Base-by-base conservation (phyloP, 2,113 vertebrate genomes). In the Eolophus roseicapilla region DNA sequence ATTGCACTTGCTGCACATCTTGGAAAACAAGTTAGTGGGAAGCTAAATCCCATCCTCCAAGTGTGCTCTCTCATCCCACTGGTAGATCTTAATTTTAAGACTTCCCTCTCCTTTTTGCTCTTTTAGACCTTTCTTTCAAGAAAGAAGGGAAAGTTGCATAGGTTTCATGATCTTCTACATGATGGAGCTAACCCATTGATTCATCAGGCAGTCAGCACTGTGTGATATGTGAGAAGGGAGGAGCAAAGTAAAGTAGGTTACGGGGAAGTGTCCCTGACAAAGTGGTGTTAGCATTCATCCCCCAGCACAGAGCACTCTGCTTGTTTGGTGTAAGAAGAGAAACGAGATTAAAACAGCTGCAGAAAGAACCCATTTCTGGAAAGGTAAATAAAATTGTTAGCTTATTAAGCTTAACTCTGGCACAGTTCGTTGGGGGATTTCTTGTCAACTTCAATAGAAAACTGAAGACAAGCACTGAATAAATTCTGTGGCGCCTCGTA, bases 361-460 rank as follows among this genome's bases (percentile, higher is more conserved):
- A 79, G 60, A 92, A 93, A 76, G 65, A 69, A 43, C 25, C 41
- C 9, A 35, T 89, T 97, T 79, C 77, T 91, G 63, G 71, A 89
- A 96, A 96, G 83, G 96, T 93, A 93, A 96, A 94, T 93, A 91
- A 94, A 96, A 94, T 89, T 84, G 93, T 96, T 96, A 81, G 92
- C 73, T 96, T 95, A 95, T 94, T 95, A 96, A 95, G 90, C 88
- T 94, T 97, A 96, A 94, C 86, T 94, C n/a, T 86, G 74, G 60
- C 23, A 0, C 90, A 65, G 80, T 60, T 90, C 83, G 65, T 93
- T 92, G 82, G 52, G 90, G 86, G 88, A 92, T 97, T 96, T 94
- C 90, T 95, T 96, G 96, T 96, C 93, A 84, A 83, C 95, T 93
- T 96, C 92, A 93, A 86, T 93, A 94, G 92, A 79, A 88, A 70